phyloP scores from a whole-genome alignment of 2,113 vertebrate species.

The Leucoraja erinaceus region DNA sequence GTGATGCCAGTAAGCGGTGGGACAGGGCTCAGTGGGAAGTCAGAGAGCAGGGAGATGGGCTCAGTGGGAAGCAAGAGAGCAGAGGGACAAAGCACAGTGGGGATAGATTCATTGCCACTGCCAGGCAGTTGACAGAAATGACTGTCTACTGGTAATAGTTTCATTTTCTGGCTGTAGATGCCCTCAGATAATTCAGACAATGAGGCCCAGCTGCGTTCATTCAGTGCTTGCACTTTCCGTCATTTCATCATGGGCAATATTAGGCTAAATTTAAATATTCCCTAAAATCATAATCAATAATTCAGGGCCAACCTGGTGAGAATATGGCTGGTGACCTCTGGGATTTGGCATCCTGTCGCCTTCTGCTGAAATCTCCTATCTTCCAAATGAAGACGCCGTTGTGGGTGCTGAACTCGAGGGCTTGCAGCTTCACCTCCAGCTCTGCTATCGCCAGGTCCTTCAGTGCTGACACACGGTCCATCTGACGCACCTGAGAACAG shows the following conservation, averaged over 20 bases:
- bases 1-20: too few relatives aligned
- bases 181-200: background rate
- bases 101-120: background rate
- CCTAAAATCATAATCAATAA: background rate
- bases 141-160: background rate
- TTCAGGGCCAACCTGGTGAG: slow-evolving; percentile 70
- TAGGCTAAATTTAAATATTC: background rate
- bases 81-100: too few relatives aligned
- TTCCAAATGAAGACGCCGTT: slow-evolving; percentile 87
- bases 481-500: slow-evolving; percentile 69
- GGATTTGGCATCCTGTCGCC: slow-evolving; percentile 73
- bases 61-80: background rate
- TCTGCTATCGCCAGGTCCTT: slow-evolving; percentile 78
- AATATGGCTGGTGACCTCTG: slow-evolving; percentile 81
- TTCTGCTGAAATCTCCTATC: slow-evolving; percentile 72
- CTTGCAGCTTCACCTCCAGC: slow-evolving; percentile 68
- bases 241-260: background rate
- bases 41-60: too few relatives aligned
- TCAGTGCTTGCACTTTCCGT: too few relatives aligned
- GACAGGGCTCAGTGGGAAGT: too few relatives aligned
- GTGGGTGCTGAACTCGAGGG: slow-evolving; percentile 70
- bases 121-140: background rate
- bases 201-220: background rate
- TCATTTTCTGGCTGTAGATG: background rate
- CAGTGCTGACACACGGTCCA: slow-evolving; percentile 71